Evolutionary conservation across 2,113 vertebrate species (phyloP), one percentile per base, ranked within the genome.

Genomic region (Tragelaphus buxtoni): DNA sequence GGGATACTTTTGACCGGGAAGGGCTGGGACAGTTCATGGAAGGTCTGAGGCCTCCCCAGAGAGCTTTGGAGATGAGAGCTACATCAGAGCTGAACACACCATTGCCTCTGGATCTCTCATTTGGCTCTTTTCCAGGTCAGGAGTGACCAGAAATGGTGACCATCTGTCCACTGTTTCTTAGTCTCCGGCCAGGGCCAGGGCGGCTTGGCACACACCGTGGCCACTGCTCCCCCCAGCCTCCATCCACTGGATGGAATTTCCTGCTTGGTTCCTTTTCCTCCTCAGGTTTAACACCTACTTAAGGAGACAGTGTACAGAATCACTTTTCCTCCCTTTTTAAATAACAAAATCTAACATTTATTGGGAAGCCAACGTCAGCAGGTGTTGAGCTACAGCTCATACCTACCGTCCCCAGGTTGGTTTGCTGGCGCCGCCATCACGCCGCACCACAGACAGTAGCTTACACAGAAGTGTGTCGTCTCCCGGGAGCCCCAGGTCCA

Each of bases 61-160:
- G 84, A 24, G 28, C 56, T 13, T 91, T 58, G 12, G 24, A 30
- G 69, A 83, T 4, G 69, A 20, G 12, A 76, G 58, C 63, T 20
- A 3, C 58, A 28, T 63, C 72, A 42, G 92, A 28, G 56, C 94
- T 95, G 55, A 94, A 83, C 86, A 84, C 47, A 0, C 88, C 97
- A 93, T 81, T 97, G 91, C 93, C 83, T 96, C 95, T 80, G 80
- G 91, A 74, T 69, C 58, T 49, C 47, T 93, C 96, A 91, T 88
- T 94, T 95, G 96, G 93, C 86, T 91, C 92, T 76, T 82, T 39
- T 95, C 97, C 93, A 96, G 95, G 88, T 63, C 69, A 89, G 89
- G 53, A 80, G 74, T 94, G 91, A 96, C 94, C 96, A 94, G 55
- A 63, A 92, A 32, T n/a, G 77, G 60, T 84, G 93, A 60, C 96